Base-by-base conservation (phyloP, 2,797 vertebrate genomes). In the Chanos chanos region DNA sequence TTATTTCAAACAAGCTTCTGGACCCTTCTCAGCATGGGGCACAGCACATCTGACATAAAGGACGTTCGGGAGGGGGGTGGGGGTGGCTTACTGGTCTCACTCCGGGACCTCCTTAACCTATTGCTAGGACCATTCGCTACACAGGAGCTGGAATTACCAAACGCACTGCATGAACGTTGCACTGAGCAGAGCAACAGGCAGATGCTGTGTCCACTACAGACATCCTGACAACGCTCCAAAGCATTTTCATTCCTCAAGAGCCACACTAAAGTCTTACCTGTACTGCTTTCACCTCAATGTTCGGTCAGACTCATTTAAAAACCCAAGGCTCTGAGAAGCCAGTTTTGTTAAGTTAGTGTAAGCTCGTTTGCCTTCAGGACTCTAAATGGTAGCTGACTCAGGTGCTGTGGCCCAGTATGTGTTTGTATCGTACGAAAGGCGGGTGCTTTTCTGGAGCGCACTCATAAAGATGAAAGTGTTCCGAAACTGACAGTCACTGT, bases 1-100 rank as follows among this genome's bases (percentile, higher is more conserved):
- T 61, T 70, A 66, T 64, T 54, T 70, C 52, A 64, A 71, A 60
- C 59, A 40, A 59, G 53, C 56, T 5, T 55, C 58, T 55, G 31
- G 10, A 47, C 53, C 37, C 8, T 39, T 30, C 52, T 58, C 51
- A 12, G 12, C 28, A 54, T 30, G 52, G 39, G 56, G 25, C 24
- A 27, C 13, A 16, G 61, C 56, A 55, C 34, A 8, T 39, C 44
- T 27, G 67, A 73, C 45, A 68, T 71, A n/a, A n/a, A n/a, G n/a
- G 41, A 15, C 15, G 7, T 10, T 41, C 10, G 19, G 18, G 18
- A 53, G 50, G 39, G 31, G 43, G 15, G 8, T 1, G 19, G 45
- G 31, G 16, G 66, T 40, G 58, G 45, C 31, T 61, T 54, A 21
- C 52, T 53, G 44, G 53, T 65, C 15, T 2, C 5, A 34, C 60